Evolutionary conservation across 1,140 invertebrate species (phyloP), one percentile per base, ranked within the genome.

Genomic region (Galendromus occidentalis): DNA sequence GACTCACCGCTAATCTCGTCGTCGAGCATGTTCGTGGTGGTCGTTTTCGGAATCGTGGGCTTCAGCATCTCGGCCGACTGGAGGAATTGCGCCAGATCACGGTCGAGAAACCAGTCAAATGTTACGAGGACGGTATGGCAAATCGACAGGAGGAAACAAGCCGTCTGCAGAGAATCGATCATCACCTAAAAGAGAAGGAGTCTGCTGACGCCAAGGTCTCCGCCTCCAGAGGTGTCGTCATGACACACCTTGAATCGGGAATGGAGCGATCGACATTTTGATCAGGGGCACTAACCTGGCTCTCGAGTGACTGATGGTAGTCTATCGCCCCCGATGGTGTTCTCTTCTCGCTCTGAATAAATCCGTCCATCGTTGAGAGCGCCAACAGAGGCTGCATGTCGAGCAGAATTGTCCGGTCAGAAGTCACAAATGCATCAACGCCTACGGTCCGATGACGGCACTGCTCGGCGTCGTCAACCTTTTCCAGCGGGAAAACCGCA

Each of bases 1-100:
- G 45, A 47, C 51, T 25, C 25, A 59, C 51, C 51, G 25, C 25
- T 29, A 33, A 59, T 59, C 25, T 59, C 51, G 20, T 59, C 51
- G 51, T 59, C 51, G 14, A 59, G 51, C 14, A 59, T 59, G 22
- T 25, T 59, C 2, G 51, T 59, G 51, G 51, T 33, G 14, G 17
- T 25, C 14, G 14, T 59, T 22, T 33, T 25, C 22, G 51, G 51
- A 6, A 22, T 59, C 5, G 51, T 33, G 25, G 51, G 51, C 51
- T 59, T 59, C 17, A 59, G 51, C 51, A 59, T 59, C 25, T 59
- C 51, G 9, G 51, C 51, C 1, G 51, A 59, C 51, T 59, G 51
- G 14, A 59, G 51, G 22, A 59, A 59, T 22, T 59, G 51, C 25
- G 51, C 51, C 25, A 59, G 20, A 25, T 59, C 51, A 17, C 51